Evolutionary conservation across 2,888 invertebrate genomes (phyloP).

Genomic region (Polyploca ridens): DNA sequence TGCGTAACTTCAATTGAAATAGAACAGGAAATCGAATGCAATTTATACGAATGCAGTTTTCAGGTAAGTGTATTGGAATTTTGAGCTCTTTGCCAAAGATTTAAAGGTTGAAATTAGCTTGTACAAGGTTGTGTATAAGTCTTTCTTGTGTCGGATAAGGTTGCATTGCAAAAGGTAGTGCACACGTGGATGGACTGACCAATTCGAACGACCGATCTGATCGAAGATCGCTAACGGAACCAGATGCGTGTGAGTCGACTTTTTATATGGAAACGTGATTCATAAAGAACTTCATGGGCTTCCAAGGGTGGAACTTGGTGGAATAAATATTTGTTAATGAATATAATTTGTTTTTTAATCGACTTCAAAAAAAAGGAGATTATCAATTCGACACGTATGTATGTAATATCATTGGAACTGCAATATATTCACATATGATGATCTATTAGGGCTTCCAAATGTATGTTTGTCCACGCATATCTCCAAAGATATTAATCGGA

Average conservation of each 20-base stretch:
- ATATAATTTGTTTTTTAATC: not conserved
- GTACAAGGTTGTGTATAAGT: slow-evolving; percentile 15
- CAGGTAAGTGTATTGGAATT: not conserved
- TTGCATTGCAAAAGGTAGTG: slow-evolving; percentile 55
- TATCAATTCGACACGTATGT: too few species aligned
- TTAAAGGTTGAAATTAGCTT: slow-evolving; percentile 9
- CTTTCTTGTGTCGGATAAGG: slow-evolving; percentile 24
- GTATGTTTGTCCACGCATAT: too few species aligned
- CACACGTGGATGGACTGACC: slow-evolving; percentile 62
- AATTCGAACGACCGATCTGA: slow-evolving; percentile 55
- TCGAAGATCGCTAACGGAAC: slow-evolving; percentile 66
- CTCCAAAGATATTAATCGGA: too few species aligned
- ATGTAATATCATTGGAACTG: too few species aligned
- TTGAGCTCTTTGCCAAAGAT: not conserved
- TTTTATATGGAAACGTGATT: slow-evolving; percentile 21
- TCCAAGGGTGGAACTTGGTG: not conserved
- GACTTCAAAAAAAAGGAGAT: too few species aligned
- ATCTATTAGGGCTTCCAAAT: too few species aligned
- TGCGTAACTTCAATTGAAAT: slow-evolving; percentile 1
- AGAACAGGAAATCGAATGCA: not conserved
- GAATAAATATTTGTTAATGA: not conserved
- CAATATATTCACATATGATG: too few species aligned
- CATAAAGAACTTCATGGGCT: slow-evolving; percentile 6
- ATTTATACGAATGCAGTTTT: not conserved
- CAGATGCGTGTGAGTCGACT: slow-evolving; percentile 53